Conservation (phyloP, 2,113 vertebrate species). For the Callopanchax toddi region DNA sequence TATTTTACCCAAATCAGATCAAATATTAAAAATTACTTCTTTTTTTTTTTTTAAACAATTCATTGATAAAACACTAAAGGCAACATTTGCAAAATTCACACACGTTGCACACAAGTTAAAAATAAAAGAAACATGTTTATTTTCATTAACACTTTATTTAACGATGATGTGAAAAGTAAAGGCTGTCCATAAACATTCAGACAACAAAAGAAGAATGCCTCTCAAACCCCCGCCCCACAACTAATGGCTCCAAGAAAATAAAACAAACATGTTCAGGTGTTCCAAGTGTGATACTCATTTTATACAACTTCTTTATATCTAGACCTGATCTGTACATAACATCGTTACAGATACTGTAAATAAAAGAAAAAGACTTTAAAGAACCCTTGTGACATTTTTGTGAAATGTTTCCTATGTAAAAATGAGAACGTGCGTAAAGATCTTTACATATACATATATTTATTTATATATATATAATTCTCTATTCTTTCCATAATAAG, state of each 20-base stretch:
- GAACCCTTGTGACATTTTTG: slow-evolving; percentile 68
- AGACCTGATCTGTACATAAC: slow-evolving; percentile 80
- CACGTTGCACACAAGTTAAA: not conserved
- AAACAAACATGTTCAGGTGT: slow-evolving; percentile 69
- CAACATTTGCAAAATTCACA: not conserved
- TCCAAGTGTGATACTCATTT: slow-evolving; percentile 78
- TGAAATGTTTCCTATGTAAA: slow-evolving; percentile 75
- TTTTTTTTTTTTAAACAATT: too few species aligned
- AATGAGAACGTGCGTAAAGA: slow-evolving; percentile 70
- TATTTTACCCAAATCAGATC: too few species aligned
- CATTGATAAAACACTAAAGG: too few species aligned
- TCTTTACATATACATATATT: slow-evolving; percentile 70
- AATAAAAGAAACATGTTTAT: slow-evolving; percentile 51
- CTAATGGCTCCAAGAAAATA: slow-evolving; percentile 71
- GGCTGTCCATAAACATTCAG: slow-evolving; percentile 79
- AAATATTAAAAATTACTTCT: too few species aligned
- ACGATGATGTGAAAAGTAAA: slow-evolving; percentile 81
- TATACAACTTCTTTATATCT: slow-evolving; percentile 77
- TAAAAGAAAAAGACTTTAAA: slow-evolving; percentile 72
- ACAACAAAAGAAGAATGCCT: slow-evolving; percentile 74
- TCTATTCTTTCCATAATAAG: slow-evolving; percentile 73
- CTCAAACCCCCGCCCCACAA: slow-evolving; percentile 63
- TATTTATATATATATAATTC: slow-evolving; percentile 70
- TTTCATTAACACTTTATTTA: slow-evolving; percentile 82
- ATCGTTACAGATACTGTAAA: slow-evolving; percentile 84